Percentiles rank a stretch among this genome's conserved stretches.
phyloP scores from a whole-genome alignment of 2,113 vertebrate genomes.

The Eonycteris spelaea region DNA sequence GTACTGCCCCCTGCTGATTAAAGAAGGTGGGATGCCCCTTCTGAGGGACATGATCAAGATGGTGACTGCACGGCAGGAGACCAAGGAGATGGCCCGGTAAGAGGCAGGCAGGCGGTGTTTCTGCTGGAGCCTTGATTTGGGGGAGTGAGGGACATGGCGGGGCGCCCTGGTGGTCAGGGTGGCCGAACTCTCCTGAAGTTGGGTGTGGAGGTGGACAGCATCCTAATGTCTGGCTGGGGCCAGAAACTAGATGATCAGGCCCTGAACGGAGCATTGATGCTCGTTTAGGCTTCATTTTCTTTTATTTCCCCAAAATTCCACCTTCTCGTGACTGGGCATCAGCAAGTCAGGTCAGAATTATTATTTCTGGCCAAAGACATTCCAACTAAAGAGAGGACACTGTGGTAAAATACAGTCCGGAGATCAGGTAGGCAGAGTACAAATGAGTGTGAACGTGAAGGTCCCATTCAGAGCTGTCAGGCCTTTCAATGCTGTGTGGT shows the following conservation, averaged over 20 bases:
- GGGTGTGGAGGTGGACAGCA: background rate
- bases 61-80: conserved; percentile 90
- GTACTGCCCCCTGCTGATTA: conserved; percentile 96
- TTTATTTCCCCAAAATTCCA: background rate
- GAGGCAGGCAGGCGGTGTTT: conserved; percentile 25
- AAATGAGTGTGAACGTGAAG: background rate
- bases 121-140: background rate
- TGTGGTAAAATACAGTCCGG: background rate
- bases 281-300: background rate
- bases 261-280: fast-evolving
- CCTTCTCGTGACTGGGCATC: background rate
- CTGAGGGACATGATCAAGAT: conserved; percentile 91
- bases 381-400: background rate
- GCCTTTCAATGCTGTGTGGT: background rate
- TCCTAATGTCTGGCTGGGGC: background rate
- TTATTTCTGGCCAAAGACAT: background rate
- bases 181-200: background rate
- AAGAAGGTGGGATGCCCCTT: conserved; percentile 93
- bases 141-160: background rate
- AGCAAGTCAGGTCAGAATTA: background rate
- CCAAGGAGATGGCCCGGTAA: conserved; percentile 97
- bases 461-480: background rate
- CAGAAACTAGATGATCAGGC: background rate
- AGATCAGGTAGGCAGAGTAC: background rate
- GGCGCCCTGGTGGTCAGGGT: background rate